phyloP scores from a whole-genome alignment of 2,797 vertebrate species.

The Crypturellus tataupa region DNA sequence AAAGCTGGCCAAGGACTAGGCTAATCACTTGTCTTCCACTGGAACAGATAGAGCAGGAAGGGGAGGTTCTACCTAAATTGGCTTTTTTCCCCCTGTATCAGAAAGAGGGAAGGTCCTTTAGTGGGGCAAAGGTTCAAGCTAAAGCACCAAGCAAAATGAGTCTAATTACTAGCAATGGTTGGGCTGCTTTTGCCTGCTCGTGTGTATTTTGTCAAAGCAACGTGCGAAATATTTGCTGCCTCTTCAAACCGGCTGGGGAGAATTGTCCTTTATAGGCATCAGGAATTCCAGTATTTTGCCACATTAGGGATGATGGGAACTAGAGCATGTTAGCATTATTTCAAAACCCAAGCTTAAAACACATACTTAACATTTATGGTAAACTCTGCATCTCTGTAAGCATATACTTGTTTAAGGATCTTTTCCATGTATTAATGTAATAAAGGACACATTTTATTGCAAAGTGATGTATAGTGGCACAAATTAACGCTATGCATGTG shows the following conservation, averaged over 20 bases:
- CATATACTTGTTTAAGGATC: conserved; percentile 54
- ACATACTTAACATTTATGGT: conserved; percentile 1
- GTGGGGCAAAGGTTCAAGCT: background rate
- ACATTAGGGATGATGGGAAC: background rate
- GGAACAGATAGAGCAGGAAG: background rate
- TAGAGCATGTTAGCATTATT: background rate
- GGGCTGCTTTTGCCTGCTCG: background rate
- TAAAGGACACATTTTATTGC: conserved; percentile 55
- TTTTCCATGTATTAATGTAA: conserved; percentile 22
- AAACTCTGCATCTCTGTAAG: conserved; percentile 21
- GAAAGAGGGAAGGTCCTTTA: background rate
- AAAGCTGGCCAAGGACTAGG: background rate
- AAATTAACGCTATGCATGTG: conserved; percentile 36
- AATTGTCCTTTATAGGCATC: background rate
- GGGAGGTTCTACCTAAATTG: background rate
- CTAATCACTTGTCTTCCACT: background rate
- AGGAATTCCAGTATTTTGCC: background rate
- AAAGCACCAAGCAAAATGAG: background rate
- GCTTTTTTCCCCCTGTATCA: background rate
- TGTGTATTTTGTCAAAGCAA: background rate
- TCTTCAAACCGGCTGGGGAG: background rate
- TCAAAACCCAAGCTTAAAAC: conserved; percentile 7
- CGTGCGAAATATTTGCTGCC: background rate
- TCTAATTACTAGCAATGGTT: background rate
- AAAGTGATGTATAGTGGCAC: conserved; percentile 46